phyloP scores from a whole-genome alignment of 2,888 invertebrate species.

The Chouioia cunea region DNA sequence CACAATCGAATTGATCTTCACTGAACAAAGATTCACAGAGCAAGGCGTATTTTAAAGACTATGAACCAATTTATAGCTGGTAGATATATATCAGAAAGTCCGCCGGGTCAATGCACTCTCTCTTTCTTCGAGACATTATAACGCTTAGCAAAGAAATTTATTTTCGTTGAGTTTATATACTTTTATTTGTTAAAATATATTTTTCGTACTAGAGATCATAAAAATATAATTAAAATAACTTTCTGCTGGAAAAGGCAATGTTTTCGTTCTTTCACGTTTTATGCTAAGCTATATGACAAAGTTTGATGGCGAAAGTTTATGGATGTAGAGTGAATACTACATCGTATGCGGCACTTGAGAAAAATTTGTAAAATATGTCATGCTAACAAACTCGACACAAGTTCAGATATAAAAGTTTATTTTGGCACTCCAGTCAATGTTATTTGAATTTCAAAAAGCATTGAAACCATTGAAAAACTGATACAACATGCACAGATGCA shows the following conservation, averaged over 20 bases:
- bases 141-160: slow-evolving; percentile 18
- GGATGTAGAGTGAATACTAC: slow-evolving; percentile 1
- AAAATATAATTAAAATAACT: too few relatives aligned
- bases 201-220: too few relatives aligned
- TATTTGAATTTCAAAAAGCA: too few relatives aligned
- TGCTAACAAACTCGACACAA: too few relatives aligned
- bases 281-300: too few relatives aligned
- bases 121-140: slow-evolving; percentile 23
- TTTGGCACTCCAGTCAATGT: too few relatives aligned
- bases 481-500: slow-evolving; percentile 35
- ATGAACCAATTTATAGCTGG: slow-evolving; percentile 21
- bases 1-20: not conserved
- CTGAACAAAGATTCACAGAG: not conserved
- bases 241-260: too few relatives aligned
- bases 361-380: too few relatives aligned
- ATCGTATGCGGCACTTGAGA: too few relatives aligned
- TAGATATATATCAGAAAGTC: slow-evolving; percentile 37
- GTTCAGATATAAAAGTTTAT: too few relatives aligned
- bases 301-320: slow-evolving; percentile 2
- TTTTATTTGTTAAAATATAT: too few relatives aligned
- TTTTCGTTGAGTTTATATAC: slow-evolving; percentile 13
- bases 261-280: too few relatives aligned
- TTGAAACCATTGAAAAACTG: not conserved
- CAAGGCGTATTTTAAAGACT: slow-evolving; percentile 13
- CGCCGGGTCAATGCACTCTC: slow-evolving; percentile 45